Evolutionary conservation across 1,140 invertebrate genomes (phyloP), one percentile per base, ranked within the genome.

Genomic region (Ericerus pela): DNA sequence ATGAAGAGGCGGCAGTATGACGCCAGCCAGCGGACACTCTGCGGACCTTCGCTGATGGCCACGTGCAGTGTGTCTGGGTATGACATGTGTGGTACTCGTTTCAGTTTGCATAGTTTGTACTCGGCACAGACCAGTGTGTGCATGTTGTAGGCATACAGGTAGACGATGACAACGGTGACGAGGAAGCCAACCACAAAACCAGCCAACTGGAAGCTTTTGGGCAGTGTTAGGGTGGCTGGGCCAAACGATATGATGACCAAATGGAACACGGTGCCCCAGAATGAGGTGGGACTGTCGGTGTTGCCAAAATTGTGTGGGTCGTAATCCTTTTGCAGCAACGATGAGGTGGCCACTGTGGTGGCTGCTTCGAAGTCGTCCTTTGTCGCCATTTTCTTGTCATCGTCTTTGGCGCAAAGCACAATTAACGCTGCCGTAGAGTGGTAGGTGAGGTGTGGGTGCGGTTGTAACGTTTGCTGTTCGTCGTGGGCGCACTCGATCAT

Each of bases 181-280:
- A 71, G 41, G 10, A 70, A 58, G 11, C 73, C 69, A 56, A 73
- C 69, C 59, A 68, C 62, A n/a, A 78, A 64, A 55, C 79, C 79
- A 51, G 74, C 70, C 64, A 76, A 71, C 58, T 67, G 72, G 58
- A 80, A 73, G n/a, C 75, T 76, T 43, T 70, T 62, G 26, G 78
- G 75, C 62, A 79, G 71, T 33, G 79, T 77, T 53, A 80, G 63
- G 33, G 80, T 70, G 0, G 78, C 79, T 2, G 71, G 76, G 1
- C 78, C 78, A 18, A 79, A 65, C 37, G 76, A 73, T 41, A 65
- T 63, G 59, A 76, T 76, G 29, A 76, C 31, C 3, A 77, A 60
- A 61, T 77, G 75, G 61, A 73, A 62, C 54, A 75, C 61, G 3
- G 68, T 70, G 2, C 64, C 65, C 1, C 68, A 63, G 57, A 72